Percentiles rank a stretch among this genome's conserved stretches.
These are phyloP conservation scores for Drosophila kanekoi DNA, from an alignment of 2,888 invertebrate genomes.

Conservation along the genomic window DNA sequence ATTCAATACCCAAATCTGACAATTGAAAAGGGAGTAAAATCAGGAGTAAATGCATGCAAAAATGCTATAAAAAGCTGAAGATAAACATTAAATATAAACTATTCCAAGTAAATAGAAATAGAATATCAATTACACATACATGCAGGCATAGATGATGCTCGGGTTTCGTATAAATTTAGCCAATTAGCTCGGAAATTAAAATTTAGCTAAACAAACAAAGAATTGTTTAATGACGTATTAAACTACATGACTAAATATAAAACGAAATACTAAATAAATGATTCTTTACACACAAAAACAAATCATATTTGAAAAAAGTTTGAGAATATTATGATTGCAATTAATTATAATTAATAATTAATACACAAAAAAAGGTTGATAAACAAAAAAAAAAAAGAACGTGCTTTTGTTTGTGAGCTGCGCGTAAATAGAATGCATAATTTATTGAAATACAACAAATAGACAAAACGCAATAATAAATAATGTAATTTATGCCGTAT, in stretches of 20 bases:
- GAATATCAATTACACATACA: not conserved
- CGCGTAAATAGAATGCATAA: not conserved
- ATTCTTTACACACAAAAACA: not conserved
- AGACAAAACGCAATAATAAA: conserved; percentile 39
- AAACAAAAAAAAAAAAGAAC: not conserved
- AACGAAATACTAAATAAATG: not conserved
- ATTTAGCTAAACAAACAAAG: not conserved
- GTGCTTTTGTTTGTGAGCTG: conserved; percentile 2
- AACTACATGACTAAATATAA: not conserved
- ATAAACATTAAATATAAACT: not conserved
- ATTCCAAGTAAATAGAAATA: not conserved
- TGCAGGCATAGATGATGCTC: not conserved
- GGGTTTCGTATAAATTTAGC: conserved; percentile 1
- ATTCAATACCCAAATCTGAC: too few species aligned
- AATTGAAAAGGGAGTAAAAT: too few species aligned
- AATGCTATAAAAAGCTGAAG: not conserved
- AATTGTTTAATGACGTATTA: not conserved
- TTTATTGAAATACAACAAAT: conserved; percentile 13
- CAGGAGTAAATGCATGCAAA: not conserved
- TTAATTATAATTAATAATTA: conserved; percentile 29
- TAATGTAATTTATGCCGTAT: conserved; percentile 51
- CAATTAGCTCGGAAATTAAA: not conserved
- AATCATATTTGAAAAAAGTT: too few species aligned
- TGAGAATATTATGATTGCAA: conserved; percentile 4
- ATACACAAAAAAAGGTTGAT: conserved; percentile 20